phyloP scores from a whole-genome alignment of 2,797 vertebrate genomes.

The Coregonus sp. region DNA sequence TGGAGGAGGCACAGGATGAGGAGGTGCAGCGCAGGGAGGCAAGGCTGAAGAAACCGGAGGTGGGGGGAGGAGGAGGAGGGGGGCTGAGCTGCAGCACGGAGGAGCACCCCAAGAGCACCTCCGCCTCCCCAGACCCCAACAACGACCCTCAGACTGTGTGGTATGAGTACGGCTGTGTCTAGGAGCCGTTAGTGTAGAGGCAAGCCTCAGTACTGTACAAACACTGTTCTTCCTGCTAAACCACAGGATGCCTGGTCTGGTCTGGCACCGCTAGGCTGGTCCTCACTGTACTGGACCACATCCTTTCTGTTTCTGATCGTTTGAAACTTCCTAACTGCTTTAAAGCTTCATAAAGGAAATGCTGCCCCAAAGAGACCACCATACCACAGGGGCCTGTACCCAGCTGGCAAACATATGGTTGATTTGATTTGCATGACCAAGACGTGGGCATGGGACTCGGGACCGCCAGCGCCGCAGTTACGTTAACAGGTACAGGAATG shows the following conservation, averaged over 20 bases:
- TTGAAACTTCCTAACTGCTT: not conserved
- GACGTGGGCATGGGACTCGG: not conserved
- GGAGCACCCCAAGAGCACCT: constrained; percentile 71
- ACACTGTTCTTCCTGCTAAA: not conserved
- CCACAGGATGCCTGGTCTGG: not conserved
- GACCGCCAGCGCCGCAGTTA: not conserved
- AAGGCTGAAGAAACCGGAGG: constrained; percentile 69
- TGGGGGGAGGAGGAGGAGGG: constrained; percentile 15
- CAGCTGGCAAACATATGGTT: not conserved
- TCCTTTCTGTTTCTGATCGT: not conserved
- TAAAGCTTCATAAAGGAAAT: not conserved
- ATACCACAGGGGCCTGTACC: too few relatives aligned
- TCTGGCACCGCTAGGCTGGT: not conserved
- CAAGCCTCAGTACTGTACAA: not conserved
- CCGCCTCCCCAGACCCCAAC: constrained; percentile 81
- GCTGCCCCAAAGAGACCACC: not conserved
- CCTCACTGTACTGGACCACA: not conserved
- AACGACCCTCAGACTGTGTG: constrained; percentile 93
- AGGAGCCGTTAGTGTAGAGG: not conserved
- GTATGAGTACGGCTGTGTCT: constrained; percentile 96
- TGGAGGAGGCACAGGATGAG: constrained; percentile 52
- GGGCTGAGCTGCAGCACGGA: constrained; percentile 37
- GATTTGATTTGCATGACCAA: constrained; percentile 1
- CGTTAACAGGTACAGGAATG: not conserved
- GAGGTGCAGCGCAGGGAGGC: constrained; percentile 53